These are phyloP conservation scores for Craseonycteris thonglongyai DNA, from an alignment of 2,113 vertebrate genomes.

Conservation along the genomic window DNA sequence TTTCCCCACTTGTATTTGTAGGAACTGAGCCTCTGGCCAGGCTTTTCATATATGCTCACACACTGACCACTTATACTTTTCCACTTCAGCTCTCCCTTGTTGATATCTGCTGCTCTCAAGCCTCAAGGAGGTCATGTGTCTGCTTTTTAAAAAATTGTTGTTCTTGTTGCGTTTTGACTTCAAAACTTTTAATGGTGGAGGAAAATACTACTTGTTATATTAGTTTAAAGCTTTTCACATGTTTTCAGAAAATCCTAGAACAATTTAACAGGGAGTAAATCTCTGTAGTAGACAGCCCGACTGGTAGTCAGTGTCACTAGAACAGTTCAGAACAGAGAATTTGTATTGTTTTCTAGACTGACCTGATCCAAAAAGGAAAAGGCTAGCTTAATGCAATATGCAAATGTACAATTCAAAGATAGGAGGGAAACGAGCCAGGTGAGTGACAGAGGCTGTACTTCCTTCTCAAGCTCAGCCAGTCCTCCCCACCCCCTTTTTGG, in stretches of 20 bases:
- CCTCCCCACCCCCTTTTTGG: not conserved
- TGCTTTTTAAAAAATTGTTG: too few species aligned
- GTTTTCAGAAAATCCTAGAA: not conserved
- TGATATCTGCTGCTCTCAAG: not conserved
- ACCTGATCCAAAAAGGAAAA: not conserved
- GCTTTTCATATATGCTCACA: not conserved
- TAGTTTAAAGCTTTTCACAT: not conserved
- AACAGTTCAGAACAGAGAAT: not conserved
- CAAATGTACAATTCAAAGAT: not conserved
- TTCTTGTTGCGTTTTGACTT: not conserved
- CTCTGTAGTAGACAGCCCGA: not conserved
- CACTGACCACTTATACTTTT: not conserved
- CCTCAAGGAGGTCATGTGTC: not conserved
- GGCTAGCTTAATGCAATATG: not conserved
- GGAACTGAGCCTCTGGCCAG: not conserved
- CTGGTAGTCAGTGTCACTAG: not conserved
- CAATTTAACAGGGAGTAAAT: not conserved
- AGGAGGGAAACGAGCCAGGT: not conserved
- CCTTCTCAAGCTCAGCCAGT: not conserved
- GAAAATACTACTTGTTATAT: not conserved
- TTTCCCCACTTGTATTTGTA: not conserved
- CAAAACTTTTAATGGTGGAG: not conserved
- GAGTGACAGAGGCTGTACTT: not conserved
- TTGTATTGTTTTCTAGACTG: conserved; percentile 1
- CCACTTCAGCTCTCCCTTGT: not conserved